Percentiles rank a stretch among this genome's conserved stretches.
These are phyloP conservation scores for Morbakka virulenta DNA, from an alignment of 30 jellyfish, hydroid and myxozoan genomes.

Conservation along the genomic window DNA sequence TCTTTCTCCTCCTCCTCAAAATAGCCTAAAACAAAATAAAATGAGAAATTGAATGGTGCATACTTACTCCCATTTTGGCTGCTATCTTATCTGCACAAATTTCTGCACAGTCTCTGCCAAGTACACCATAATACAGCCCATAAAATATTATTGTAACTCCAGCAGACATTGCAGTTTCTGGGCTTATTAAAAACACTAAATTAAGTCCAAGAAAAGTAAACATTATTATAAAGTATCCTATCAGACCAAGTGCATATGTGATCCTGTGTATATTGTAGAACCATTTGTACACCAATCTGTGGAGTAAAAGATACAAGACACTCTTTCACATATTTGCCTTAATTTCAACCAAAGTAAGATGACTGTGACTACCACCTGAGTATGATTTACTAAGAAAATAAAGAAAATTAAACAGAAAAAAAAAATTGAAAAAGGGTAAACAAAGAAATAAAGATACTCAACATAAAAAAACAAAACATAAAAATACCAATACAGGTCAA, in stretches of 20 bases:
- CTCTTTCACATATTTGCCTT: too few relatives aligned
- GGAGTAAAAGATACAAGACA: background rate
- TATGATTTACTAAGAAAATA: too few relatives aligned
- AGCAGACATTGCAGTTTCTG: slow-evolving; percentile 90
- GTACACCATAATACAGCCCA: slow-evolving; percentile 95
- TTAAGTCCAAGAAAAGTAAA: slow-evolving; percentile 87
- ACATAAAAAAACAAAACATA: too few relatives aligned
- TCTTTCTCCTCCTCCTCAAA: too few relatives aligned
- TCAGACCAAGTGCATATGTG: slow-evolving; percentile 76
- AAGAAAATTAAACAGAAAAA: too few relatives aligned
- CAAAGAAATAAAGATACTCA: too few relatives aligned
- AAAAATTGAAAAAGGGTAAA: too few relatives aligned
- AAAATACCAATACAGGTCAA: too few relatives aligned
- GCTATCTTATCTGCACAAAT: slow-evolving; percentile 90
- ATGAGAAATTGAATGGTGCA: background rate
- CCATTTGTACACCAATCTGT: slow-evolving; percentile 87
- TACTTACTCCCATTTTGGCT: slow-evolving; percentile 94
- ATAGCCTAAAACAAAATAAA: too few relatives aligned
- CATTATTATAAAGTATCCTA: slow-evolving; percentile 82
- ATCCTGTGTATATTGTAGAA: slow-evolving; percentile 86
- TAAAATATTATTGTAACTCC: slow-evolving; percentile 82
- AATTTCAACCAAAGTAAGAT: too few relatives aligned
- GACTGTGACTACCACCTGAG: too few relatives aligned
- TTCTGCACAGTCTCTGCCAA: slow-evolving; percentile 93
- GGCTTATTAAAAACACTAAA: slow-evolving; percentile 56